Conservation (phyloP, 53 echinoderm and acorn worm genomes). For the Crossaster papposus region DNA sequence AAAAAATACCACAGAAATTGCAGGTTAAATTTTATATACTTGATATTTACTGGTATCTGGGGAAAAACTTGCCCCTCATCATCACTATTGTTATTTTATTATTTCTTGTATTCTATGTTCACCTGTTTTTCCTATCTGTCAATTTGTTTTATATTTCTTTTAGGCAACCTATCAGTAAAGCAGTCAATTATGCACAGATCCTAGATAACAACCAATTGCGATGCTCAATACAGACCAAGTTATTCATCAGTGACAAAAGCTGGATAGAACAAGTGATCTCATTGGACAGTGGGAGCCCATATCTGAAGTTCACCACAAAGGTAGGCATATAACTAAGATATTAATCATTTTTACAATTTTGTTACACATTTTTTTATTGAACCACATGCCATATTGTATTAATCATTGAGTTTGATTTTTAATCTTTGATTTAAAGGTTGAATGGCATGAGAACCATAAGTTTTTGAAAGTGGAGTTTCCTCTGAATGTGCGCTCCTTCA, state of each 20-base stretch:
- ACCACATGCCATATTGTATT: no score
- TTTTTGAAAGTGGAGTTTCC: conserved; percentile 96
- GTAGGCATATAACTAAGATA: conserved; percentile 27
- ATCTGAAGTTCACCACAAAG: conserved; percentile 79
- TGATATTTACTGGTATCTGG: no score
- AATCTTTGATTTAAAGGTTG: conserved; percentile 64
- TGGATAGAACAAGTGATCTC: conserved; percentile 84
- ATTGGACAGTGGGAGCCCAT: conserved; percentile 70
- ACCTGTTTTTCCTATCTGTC: neutral
- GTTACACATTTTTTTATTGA: neutral
- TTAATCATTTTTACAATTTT: neutral
- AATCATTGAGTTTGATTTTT: neutral
- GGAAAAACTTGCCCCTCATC: no score
- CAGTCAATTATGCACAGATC: conserved; percentile 29
- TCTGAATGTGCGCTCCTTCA: conserved; percentile 71
- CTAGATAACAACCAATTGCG: conserved; percentile 58
- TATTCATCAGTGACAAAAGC: conserved; percentile 71
- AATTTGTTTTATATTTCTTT: neutral
- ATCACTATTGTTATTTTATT: no score
- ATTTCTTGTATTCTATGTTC: no score
- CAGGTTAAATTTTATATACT: no score
- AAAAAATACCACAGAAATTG: no score
- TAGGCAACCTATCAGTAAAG: conserved; percentile 36
- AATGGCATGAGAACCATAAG: conserved; percentile 91
- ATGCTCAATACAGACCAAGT: conserved; percentile 66